Conservation (phyloP, 1,140 invertebrate species). For the Camponotus pennsylvanicus region DNA sequence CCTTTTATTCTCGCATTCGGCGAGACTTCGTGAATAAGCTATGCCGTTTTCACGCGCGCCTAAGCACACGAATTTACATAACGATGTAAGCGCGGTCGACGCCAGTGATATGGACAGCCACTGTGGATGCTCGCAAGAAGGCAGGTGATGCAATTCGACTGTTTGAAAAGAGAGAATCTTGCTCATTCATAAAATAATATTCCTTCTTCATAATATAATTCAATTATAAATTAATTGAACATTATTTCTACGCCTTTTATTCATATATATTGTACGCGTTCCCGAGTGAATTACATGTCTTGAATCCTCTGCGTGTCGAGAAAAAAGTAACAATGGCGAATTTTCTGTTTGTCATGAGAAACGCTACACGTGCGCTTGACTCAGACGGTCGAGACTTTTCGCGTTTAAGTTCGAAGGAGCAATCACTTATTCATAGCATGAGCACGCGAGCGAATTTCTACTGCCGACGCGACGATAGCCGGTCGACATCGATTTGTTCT, state of each 20-base stretch:
- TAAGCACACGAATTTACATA: conserved; percentile 44
- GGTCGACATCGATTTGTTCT: conserved; percentile 43
- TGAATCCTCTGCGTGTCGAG: background rate
- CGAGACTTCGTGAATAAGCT: conserved; percentile 35
- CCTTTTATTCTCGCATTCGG: conserved; percentile 40
- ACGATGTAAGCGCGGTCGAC: background rate
- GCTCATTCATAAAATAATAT: background rate
- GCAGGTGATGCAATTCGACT: background rate
- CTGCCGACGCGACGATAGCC: conserved; percentile 11
- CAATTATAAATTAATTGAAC: background rate
- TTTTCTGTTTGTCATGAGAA: conserved; percentile 62
- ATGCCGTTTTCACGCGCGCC: conserved; percentile 26
- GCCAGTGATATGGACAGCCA: conserved; percentile 19
- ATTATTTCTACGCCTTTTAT: background rate
- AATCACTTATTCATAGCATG: conserved; percentile 71
- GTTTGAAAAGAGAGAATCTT: too few species aligned
- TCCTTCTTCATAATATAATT: background rate
- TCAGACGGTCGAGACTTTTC: conserved; percentile 65
- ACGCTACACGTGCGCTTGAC: conserved; percentile 58
- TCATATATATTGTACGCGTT: background rate
- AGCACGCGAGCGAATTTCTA: conserved; percentile 59
- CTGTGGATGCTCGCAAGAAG: background rate
- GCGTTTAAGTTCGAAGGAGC: conserved; percentile 62
- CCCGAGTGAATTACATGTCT: background rate
- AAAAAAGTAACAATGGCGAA: conserved; percentile 13